Percentiles rank a stretch among this genome's conserved stretches.
Conservation (phyloP, 2,113 vertebrate genomes). For the Condylura cristata region DNA sequence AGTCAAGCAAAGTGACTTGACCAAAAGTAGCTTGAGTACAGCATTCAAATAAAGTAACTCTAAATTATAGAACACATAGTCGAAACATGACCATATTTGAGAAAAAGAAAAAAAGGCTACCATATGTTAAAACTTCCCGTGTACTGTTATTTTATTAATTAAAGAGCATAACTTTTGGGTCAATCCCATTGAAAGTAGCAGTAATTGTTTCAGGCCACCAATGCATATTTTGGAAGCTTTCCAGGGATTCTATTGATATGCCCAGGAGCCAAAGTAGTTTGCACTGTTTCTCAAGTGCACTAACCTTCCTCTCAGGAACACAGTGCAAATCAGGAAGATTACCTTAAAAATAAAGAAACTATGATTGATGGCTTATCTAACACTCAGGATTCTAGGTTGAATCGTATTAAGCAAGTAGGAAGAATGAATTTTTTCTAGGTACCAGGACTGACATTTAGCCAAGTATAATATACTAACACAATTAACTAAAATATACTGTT, state of each 20-base stretch:
- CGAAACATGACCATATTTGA: background rate
- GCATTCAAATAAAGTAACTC: conserved; percentile 38
- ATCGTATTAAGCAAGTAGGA: conserved; percentile 43
- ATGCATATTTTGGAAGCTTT: background rate
- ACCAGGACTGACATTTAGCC: conserved; percentile 63
- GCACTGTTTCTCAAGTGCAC: background rate
- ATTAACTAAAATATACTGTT: conserved; percentile 79
- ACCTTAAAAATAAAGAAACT: conserved; percentile 3
- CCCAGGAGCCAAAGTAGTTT: background rate
- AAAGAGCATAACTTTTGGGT: conserved; percentile 34
- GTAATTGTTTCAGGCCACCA: background rate
- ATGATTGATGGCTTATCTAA: conserved; percentile 1
- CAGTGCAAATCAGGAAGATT: background rate
- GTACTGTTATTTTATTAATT: conserved; percentile 41
- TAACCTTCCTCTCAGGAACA: background rate
- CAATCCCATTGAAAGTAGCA: background rate
- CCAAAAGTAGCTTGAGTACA: background rate
- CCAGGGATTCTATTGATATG: background rate
- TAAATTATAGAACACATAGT: conserved; percentile 9
- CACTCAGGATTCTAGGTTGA: conserved; percentile 13
- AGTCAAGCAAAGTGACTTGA: background rate
- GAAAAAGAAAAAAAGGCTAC: background rate
- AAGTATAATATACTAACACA: conserved; percentile 76
- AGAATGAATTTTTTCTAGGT: conserved; percentile 63
- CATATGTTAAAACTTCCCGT: conserved; percentile 26